These are phyloP conservation scores for Romanogobio albipinnatus DNA, from an alignment of 2,113 vertebrate genomes.

Conservation along the genomic window DNA sequence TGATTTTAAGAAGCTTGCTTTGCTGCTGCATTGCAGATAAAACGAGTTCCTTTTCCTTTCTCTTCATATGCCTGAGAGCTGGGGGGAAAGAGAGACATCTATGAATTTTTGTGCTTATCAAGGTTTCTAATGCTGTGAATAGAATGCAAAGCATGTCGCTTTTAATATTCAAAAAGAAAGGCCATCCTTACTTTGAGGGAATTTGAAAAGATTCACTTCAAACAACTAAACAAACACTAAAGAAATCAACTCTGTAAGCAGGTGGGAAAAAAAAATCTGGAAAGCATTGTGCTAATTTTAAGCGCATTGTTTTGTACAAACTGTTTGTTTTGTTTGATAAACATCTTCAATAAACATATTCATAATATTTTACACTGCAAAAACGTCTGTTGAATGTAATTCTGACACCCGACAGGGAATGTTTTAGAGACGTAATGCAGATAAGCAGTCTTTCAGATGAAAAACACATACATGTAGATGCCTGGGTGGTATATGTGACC, in stretches of 20 bases:
- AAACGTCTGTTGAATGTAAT: not conserved
- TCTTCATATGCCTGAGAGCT: slow-evolving; percentile 22
- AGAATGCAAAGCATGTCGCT: slow-evolving; percentile 8
- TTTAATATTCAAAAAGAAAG: slow-evolving; percentile 45
- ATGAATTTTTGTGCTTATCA: slow-evolving; percentile 30
- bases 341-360: not conserved
- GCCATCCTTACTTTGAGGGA: not conserved
- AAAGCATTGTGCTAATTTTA: not conserved
- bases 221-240: not conserved
- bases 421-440: not conserved
- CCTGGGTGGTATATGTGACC: not conserved
- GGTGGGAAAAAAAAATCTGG: not conserved
- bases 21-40: slow-evolving; percentile 59
- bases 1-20: slow-evolving; percentile 48
- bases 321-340: not conserved
- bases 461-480: not conserved
- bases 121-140: slow-evolving; percentile 32
- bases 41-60: slow-evolving; percentile 1
- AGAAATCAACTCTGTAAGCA: not conserved
- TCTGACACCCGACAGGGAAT: not conserved
- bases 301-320: not conserved
- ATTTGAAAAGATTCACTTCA: not conserved
- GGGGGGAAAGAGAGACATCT: slow-evolving; percentile 6
- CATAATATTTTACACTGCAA: not conserved
- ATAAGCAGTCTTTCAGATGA: not conserved